Conservation (phyloP, 2,797 vertebrate genomes). For the Pseudochirops cupreus region DNA sequence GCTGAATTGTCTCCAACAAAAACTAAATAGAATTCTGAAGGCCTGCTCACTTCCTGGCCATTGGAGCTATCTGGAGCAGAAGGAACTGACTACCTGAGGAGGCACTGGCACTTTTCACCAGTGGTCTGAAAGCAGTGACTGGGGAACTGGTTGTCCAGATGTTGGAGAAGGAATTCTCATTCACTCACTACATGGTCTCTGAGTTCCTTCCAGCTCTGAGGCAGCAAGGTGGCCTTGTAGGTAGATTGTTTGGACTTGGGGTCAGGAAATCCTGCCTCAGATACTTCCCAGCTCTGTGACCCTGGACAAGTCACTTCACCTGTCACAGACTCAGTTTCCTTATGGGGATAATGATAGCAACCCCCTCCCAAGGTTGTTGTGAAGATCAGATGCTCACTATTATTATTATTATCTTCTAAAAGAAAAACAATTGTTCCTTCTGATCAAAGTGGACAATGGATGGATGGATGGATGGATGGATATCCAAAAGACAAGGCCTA, state of each 20-base stretch:
- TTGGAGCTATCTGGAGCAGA: not conserved
- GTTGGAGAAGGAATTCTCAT: not conserved
- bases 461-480: not conserved
- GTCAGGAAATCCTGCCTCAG: not conserved
- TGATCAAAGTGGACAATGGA: not conserved
- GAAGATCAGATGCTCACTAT: not conserved
- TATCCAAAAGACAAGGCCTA: not conserved
- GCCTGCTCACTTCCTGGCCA: not conserved
- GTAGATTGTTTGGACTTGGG: not conserved
- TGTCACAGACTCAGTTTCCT: not conserved
- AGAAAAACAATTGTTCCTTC: not conserved
- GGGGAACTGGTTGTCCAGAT: not conserved
- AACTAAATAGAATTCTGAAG: not conserved
- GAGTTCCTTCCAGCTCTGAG: not conserved
- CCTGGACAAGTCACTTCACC: not conserved
- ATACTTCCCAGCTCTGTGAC: not conserved
- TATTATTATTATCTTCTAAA: not conserved
- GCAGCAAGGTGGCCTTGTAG: not conserved
- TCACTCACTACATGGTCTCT: not conserved
- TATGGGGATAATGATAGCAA: not conserved
- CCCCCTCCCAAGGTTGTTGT: not conserved
- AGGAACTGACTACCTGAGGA: not conserved
- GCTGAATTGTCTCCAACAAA: slow-evolving; percentile 43
- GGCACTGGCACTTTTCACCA: not conserved
- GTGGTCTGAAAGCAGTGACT: not conserved